Evolutionary conservation across 1,140 invertebrate species (phyloP).

Genomic region (Apolygus lucorum): DNA sequence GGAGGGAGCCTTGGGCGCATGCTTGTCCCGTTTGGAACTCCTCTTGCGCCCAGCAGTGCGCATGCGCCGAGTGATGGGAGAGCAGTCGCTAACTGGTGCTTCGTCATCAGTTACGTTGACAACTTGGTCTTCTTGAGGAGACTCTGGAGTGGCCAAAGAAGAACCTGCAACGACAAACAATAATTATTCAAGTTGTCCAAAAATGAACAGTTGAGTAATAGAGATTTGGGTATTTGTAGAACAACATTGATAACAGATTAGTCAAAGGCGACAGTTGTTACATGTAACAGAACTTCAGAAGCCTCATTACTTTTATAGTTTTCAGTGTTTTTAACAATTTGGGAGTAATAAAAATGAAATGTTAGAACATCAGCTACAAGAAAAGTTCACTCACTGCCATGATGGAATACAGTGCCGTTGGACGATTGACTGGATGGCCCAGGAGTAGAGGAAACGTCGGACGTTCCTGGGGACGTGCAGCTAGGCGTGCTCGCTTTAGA

Average conservation of each 20-base stretch:
- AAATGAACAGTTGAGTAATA: no score
- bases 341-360: no score
- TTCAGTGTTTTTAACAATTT: no score
- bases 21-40: conserved; percentile 26
- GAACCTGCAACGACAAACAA: not conserved
- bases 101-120: conserved; percentile 28
- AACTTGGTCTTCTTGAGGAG: conserved; percentile 12
- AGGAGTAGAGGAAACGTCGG: conserved; percentile 19
- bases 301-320: no score
- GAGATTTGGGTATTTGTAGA: no score
- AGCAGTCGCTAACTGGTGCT: conserved; percentile 27
- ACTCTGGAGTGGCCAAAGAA: not conserved
- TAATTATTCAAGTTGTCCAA: no score
- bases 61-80: conserved; percentile 27
- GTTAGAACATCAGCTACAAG: no score
- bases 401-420: conserved; percentile 19
- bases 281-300: no score
- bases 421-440: conserved; percentile 22
- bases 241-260: no score
- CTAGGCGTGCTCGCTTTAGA: conserved; percentile 44
- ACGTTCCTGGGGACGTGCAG: conserved; percentile 10
- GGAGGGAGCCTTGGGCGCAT: conserved; percentile 3
- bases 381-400: not conserved
- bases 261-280: no score
- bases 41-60: conserved; percentile 20